A percentile compares a stretch with the other conserved stretches of the same genome.
Conservation (phyloP, 2,888 invertebrate genomes). For the Miltochrista miniata region DNA sequence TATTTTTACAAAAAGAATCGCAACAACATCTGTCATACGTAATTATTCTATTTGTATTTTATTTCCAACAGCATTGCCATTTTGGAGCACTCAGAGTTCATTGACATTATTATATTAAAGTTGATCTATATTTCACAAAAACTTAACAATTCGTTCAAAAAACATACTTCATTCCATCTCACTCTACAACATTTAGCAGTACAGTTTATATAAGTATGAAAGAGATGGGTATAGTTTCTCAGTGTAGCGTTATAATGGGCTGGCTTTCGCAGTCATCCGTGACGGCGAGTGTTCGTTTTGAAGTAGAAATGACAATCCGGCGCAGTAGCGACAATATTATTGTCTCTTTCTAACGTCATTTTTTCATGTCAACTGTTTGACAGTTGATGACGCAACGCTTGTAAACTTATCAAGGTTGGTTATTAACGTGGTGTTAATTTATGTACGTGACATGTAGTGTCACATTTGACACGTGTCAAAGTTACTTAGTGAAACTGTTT, state of each 20-base stretch:
- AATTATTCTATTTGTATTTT: slow-evolving; percentile 27
- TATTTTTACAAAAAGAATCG: background rate
- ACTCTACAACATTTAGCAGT: slow-evolving; percentile 31
- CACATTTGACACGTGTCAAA: slow-evolving; percentile 28
- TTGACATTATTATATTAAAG: slow-evolving; percentile 73
- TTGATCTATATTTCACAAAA: slow-evolving; percentile 80
- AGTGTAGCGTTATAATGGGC: slow-evolving; percentile 62
- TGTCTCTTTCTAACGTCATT: slow-evolving; percentile 62
- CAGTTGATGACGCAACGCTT: slow-evolving; percentile 58
- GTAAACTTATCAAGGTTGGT: slow-evolving; percentile 56
- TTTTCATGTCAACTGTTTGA: slow-evolving; percentile 61
- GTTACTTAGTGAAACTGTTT: slow-evolving; percentile 8
- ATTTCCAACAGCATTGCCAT: slow-evolving; percentile 41
- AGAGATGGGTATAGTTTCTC: slow-evolving; percentile 52
- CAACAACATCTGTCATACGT: slow-evolving; percentile 17
- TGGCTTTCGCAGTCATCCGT: slow-evolving; percentile 72
- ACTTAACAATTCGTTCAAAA: slow-evolving; percentile 61
- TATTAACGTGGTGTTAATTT: slow-evolving; percentile 49
- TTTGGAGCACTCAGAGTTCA: slow-evolving; percentile 60
- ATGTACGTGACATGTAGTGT: slow-evolving; percentile 37
- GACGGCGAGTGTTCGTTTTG: slow-evolving; percentile 73
- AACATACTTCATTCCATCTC: slow-evolving; percentile 50
- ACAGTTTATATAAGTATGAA: slow-evolving; percentile 38
- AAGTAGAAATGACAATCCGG: slow-evolving; percentile 68
- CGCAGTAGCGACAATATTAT: slow-evolving; percentile 38